Conservation (phyloP, 2,888 invertebrate species). For the Pammene fasciana region DNA sequence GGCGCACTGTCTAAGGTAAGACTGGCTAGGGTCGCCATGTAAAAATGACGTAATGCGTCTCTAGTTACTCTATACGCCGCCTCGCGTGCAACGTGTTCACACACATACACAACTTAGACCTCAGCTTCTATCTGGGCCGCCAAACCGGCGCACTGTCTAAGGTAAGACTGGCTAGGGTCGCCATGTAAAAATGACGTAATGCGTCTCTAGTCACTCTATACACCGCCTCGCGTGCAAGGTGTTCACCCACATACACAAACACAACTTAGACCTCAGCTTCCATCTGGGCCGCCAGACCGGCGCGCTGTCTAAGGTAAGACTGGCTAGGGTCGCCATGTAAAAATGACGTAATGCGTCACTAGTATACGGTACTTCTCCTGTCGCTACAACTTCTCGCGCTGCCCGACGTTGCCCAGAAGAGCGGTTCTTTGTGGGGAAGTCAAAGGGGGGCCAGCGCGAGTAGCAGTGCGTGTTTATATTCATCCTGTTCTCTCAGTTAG, state of each 20-base stretch:
- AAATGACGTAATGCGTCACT: slow-evolving; percentile 86
- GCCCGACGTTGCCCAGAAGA: too few species aligned
- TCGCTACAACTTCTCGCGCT: too few species aligned
- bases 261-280: slow-evolving; percentile 96
- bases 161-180: slow-evolving; percentile 69
- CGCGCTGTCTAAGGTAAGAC: slow-evolving; percentile 91
- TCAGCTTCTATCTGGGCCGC: slow-evolving; percentile 95
- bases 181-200: background rate
- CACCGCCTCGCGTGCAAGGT: slow-evolving; percentile 96
- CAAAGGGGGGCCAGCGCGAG: too few species aligned
- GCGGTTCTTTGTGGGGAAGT: too few species aligned
- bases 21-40: background rate
- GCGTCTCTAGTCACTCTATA: slow-evolving; percentile 98
- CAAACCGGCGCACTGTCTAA: slow-evolving; percentile 98
- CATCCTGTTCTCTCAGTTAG: too few species aligned
- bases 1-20: slow-evolving; percentile 95
- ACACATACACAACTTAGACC: slow-evolving; percentile 97
- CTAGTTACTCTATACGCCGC: slow-evolving; percentile 97
- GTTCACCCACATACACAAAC: slow-evolving; percentile 97
- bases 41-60: slow-evolving; percentile 83
- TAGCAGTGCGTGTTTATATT: too few species aligned
- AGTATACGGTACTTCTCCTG: too few species aligned
- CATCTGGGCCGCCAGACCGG: slow-evolving; percentile 98
- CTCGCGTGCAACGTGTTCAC: slow-evolving; percentile 97
- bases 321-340: slow-evolving; percentile 1